A percentile compares a stretch with the other conserved stretches of the same genome.
Conservation (phyloP, 1,140 invertebrate genomes). For the Solenopsis invicta region DNA sequence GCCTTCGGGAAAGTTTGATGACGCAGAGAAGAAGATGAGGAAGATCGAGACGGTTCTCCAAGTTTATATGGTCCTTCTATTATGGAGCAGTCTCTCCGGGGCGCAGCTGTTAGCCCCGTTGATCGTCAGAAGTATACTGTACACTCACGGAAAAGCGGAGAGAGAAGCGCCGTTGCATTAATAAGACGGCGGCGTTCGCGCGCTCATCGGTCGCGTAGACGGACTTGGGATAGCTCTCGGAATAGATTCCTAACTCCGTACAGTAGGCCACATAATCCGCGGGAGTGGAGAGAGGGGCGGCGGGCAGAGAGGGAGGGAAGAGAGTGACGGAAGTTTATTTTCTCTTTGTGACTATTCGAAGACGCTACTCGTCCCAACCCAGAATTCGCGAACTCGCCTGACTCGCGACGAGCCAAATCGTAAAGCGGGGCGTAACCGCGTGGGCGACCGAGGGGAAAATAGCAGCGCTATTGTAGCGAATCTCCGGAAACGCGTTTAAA, state of each 20-base stretch:
- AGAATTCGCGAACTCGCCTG: slow-evolving; percentile 65
- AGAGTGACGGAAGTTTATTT: slow-evolving; percentile 37
- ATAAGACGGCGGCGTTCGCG: slow-evolving; percentile 78
- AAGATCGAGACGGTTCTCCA: not conserved
- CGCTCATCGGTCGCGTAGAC: slow-evolving; percentile 73
- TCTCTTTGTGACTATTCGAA: slow-evolving; percentile 66
- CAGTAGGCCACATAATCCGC: slow-evolving; percentile 80
- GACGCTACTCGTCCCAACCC: slow-evolving; percentile 40
- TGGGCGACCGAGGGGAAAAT: slow-evolving; percentile 41
- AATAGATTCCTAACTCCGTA: slow-evolving; percentile 79
- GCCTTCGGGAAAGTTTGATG: not conserved
- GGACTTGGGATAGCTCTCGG: slow-evolving; percentile 82
- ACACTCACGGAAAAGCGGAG: slow-evolving; percentile 67
- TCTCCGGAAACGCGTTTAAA: slow-evolving; percentile 16
- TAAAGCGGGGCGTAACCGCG: slow-evolving; percentile 49
- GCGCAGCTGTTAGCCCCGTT: slow-evolving; percentile 81
- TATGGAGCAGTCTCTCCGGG: slow-evolving; percentile 27
- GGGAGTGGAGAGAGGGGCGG: not conserved
- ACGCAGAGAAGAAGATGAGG: not conserved
- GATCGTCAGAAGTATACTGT: slow-evolving; percentile 57
- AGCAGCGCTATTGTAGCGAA: slow-evolving; percentile 38
- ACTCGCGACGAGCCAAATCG: slow-evolving; percentile 46
- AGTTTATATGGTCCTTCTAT: slow-evolving; percentile 42
- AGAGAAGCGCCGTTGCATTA: slow-evolving; percentile 77
- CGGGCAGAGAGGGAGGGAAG: not conserved